Evolutionary conservation across 2,113 vertebrate genomes (phyloP).

Genomic region (Halichoerus grypus): DNA sequence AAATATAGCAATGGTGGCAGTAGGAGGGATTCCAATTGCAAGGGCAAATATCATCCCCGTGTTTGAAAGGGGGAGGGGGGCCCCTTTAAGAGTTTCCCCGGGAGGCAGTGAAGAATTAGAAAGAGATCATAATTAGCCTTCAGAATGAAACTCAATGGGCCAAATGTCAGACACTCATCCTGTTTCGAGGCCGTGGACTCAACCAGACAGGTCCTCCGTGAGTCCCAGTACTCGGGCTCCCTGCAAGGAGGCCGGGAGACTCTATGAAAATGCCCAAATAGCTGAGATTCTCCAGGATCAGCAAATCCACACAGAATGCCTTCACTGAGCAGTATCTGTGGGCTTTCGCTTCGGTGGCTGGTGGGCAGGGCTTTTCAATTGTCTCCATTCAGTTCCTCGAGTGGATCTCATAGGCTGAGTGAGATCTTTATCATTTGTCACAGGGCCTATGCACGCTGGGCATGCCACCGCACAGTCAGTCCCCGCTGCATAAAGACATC

Average conservation of each 20-base stretch:
- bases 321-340: slow-evolving; percentile 65
- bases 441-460: background rate
- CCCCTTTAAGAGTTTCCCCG: background rate
- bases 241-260: background rate
- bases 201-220: background rate
- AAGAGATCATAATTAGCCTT: background rate
- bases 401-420: background rate
- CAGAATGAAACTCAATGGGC: background rate
- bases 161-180: background rate
- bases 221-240: background rate
- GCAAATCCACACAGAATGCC: slow-evolving; percentile 67
- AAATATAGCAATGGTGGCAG: background rate
- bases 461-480: rapidly evolving
- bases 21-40: background rate
- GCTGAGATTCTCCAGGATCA: slow-evolving; percentile 62
- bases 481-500: background rate
- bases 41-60: background rate
- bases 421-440: slow-evolving; percentile 65
- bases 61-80: background rate
- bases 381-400: background rate
- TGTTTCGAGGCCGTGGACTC: background rate
- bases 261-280: slow-evolving; percentile 32
- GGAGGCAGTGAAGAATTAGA: background rate
- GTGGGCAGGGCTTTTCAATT: background rate
- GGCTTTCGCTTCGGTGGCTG: background rate